phyloP scores from a whole-genome alignment of 2,888 invertebrate species.

The Limnephilus lunatus region DNA sequence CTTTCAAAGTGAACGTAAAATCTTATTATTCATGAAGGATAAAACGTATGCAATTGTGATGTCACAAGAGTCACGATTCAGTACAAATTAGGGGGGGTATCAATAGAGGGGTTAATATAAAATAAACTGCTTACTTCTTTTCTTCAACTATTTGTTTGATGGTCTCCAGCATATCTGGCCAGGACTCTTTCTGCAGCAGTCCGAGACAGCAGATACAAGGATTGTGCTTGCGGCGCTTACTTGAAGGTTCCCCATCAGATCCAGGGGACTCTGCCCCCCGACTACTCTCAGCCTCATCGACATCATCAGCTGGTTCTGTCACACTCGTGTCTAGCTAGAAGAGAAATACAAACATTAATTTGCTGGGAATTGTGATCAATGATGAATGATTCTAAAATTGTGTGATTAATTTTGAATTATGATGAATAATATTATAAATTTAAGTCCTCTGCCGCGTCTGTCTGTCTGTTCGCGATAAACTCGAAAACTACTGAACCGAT shows the following conservation, averaged over 20 bases:
- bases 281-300: background rate
- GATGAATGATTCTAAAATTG: no score
- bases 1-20: no score
- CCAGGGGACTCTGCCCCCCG: background rate
- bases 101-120: background rate
- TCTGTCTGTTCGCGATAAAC: no score
- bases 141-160: conserved; percentile 76
- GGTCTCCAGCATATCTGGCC: conserved; percentile 76
- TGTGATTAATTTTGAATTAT: no score
- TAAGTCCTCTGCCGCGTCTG: no score
- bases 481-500: no score
- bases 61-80: no score
- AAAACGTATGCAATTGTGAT: no score
- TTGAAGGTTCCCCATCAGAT: conserved; percentile 58
- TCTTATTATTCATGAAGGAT: no score
- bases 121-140: conserved; percentile 70
- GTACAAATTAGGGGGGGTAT: no score
- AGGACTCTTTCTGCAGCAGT: conserved; percentile 80
- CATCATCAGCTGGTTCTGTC: background rate
- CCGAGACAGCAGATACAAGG: conserved; percentile 86
- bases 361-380: no score
- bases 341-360: background rate
- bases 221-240: conserved; percentile 75
- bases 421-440: no score
- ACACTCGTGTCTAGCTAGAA: conserved; percentile 6